Evolutionary conservation across 2,113 vertebrate species (phyloP).

Genomic region (Acinonyx jubatus): DNA sequence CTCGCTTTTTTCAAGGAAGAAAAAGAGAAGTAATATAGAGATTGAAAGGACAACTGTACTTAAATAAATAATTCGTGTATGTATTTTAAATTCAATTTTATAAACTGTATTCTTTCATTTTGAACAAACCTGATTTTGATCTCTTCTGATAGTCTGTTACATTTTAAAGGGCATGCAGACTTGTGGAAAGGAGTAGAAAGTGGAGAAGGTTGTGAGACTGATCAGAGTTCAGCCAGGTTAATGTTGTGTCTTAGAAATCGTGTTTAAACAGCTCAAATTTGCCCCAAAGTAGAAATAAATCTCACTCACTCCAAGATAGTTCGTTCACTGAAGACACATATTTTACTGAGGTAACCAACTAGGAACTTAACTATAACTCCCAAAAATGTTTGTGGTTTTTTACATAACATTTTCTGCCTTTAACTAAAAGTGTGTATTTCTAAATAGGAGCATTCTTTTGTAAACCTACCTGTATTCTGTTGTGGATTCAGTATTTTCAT

Average conservation of each 20-base stretch:
- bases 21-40: conserved; percentile 41
- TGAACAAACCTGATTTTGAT: conserved; percentile 31
- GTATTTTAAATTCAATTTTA: conserved; percentile 47
- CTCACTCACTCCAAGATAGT: not conserved
- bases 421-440: not conserved
- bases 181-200: conserved; percentile 48
- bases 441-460: not conserved
- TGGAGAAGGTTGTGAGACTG: conserved; percentile 26
- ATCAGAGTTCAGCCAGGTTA: not conserved
- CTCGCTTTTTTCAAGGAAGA: conserved; percentile 15
- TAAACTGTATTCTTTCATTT: conserved; percentile 14
- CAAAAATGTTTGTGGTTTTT: conserved; percentile 3
- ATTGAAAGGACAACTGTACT: not conserved
- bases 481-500: not conserved
- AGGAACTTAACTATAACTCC: not conserved
- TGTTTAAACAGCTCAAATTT: conserved; percentile 32
- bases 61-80: conserved; percentile 23
- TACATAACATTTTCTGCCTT: not conserved
- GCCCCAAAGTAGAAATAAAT: conserved; percentile 32
- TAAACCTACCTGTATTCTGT: conserved; percentile 5
- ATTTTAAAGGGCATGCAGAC: conserved; percentile 23
- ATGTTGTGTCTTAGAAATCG: conserved; percentile 2
- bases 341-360: not conserved
- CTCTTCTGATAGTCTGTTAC: conserved; percentile 35
- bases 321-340: not conserved